phyloP scores from a whole-genome alignment of 2,888 invertebrate genomes.

The Drosophila hamatofila region DNA sequence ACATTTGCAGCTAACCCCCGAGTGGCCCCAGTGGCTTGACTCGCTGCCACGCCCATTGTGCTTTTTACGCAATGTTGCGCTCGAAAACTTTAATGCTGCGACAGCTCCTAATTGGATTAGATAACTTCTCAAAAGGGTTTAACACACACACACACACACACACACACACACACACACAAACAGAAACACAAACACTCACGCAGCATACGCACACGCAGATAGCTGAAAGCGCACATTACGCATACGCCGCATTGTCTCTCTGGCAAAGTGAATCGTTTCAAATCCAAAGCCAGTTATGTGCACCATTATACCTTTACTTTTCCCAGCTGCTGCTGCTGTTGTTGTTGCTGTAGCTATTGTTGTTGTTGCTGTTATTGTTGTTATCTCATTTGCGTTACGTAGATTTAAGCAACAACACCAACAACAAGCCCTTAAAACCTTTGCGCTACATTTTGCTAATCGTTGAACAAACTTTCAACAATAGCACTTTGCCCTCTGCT shows the following conservation, averaged over 20 bases:
- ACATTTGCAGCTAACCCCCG: constrained; percentile 30
- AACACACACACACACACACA: constrained; percentile 37
- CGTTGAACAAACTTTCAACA: constrained; percentile 76
- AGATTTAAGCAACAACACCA: constrained; percentile 40
- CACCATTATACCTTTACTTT: constrained; percentile 65
- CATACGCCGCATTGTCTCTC: constrained; percentile 52
- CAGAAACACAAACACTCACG: constrained; percentile 12
- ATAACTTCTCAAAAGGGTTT: constrained; percentile 74
- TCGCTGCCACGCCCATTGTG: constrained; percentile 40
- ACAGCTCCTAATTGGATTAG: constrained; percentile 76
- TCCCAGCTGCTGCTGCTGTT: constrained; percentile 30
- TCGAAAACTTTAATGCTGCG: constrained; percentile 67
- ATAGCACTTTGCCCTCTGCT: constrained; percentile 55
- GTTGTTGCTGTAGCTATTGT: background rate
- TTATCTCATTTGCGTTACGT: constrained; percentile 72
- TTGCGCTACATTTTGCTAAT: constrained; percentile 67
- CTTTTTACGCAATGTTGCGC: constrained; percentile 66
- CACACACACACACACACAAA: constrained; percentile 24
- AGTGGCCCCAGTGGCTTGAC: constrained; percentile 7
- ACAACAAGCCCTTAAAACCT: constrained; percentile 50
- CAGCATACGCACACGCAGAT: background rate
- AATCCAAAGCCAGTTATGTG: constrained; percentile 65
- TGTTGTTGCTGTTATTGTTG: constrained; percentile 23
- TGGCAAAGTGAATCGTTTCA: constrained; percentile 60
- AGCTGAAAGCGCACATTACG: constrained; percentile 43